Conservation (phyloP, 2,888 invertebrate genomes). For the Ichneumon xanthorius region DNA sequence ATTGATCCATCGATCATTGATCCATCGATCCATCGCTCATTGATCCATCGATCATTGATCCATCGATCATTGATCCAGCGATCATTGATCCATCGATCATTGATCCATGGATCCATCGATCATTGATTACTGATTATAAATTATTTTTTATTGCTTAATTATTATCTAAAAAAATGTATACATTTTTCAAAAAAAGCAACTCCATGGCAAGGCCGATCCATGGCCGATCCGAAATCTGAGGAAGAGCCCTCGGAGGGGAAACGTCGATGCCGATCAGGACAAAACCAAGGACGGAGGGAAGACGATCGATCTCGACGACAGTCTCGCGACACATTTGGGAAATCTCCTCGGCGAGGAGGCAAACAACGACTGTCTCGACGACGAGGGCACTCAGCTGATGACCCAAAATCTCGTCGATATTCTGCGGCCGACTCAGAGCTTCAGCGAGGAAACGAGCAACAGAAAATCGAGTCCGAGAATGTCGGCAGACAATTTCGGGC, state of each 20-base stretch:
- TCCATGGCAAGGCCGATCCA: not conserved
- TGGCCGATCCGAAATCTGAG: not conserved
- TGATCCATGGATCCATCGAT: too few species aligned
- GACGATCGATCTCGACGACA: conserved; percentile 68
- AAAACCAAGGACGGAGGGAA: not conserved
- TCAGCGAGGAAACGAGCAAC: conserved; percentile 22
- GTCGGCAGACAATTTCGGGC: not conserved
- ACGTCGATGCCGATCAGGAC: not conserved
- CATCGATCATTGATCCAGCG: too few species aligned
- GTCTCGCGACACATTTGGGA: conserved; percentile 74
- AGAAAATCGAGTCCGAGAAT: conserved; percentile 5
- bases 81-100: too few species aligned
- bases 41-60: too few species aligned
- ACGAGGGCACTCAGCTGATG: conserved; percentile 69
- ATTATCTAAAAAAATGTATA: too few species aligned
- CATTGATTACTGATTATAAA: too few species aligned
- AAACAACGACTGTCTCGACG: conserved; percentile 53
- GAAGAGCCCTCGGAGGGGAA: not conserved
- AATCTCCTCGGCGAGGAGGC: conserved; percentile 74
- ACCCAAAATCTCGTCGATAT: conserved; percentile 78
- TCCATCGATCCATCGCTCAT: too few species aligned
- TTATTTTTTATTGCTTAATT: too few species aligned
- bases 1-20: too few species aligned
- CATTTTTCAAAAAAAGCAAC: not conserved
- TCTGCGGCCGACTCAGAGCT: conserved; percentile 72